Conservation (phyloP, 2,888 invertebrate species). For the Drosophila lacicola region DNA sequence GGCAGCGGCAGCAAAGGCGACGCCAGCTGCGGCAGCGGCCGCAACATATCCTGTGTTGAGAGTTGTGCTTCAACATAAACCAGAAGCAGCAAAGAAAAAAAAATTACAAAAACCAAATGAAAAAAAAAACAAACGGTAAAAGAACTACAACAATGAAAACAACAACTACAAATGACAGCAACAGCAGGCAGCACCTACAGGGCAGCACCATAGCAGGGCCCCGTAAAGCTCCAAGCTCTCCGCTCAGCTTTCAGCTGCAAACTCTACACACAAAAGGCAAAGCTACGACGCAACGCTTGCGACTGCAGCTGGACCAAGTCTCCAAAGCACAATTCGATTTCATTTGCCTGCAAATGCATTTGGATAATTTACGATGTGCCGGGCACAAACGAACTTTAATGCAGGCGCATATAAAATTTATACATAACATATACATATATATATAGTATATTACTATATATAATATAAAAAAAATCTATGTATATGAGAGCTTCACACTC, state of each 20-base stretch:
- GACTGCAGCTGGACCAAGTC: slow-evolving; percentile 59
- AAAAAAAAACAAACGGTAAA: slow-evolving; percentile 22
- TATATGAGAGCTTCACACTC: not conserved
- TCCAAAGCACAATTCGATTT: slow-evolving; percentile 52
- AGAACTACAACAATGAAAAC: slow-evolving; percentile 15
- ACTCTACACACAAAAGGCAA: slow-evolving; percentile 40
- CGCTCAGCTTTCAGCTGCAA: slow-evolving; percentile 58
- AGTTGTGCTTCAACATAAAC: slow-evolving; percentile 46
- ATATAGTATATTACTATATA: too few species aligned
- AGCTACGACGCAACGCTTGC: slow-evolving; percentile 21
- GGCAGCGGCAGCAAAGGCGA: slow-evolving; percentile 15
- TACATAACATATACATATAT: slow-evolving; percentile 11
- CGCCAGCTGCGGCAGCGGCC: slow-evolving; percentile 36
- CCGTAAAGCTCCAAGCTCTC: slow-evolving; percentile 52
- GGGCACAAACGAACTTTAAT: slow-evolving; percentile 8
- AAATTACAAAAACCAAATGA: not conserved
- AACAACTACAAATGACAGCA: not conserved
- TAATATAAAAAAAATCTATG: too few species aligned
- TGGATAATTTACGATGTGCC: slow-evolving; percentile 31
- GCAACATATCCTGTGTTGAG: slow-evolving; percentile 81
- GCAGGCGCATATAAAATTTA: not conserved
- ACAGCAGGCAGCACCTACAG: slow-evolving; percentile 37
- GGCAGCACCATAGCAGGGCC: slow-evolving; percentile 10
- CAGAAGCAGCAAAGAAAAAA: slow-evolving; percentile 7
- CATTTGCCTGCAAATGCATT: slow-evolving; percentile 47